Conservation (phyloP, 2,888 invertebrate species). For the Hipparchia sbordonii region DNA sequence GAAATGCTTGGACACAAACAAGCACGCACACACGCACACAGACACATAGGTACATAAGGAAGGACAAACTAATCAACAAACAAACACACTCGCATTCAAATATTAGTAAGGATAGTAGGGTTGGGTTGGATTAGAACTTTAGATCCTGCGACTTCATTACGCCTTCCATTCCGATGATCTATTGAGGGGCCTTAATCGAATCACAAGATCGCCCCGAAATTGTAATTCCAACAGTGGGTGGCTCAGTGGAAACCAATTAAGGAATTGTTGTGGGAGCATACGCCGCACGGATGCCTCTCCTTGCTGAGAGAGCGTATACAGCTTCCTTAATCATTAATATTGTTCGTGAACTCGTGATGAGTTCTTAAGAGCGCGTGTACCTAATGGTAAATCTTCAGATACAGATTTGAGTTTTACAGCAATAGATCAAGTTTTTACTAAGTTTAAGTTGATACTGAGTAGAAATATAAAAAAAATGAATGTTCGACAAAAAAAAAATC, state of each 20-base stretch:
- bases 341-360: conserved; percentile 25
- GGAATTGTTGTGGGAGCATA: neutral
- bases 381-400: too few species aligned
- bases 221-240: conserved; percentile 7
- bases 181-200: neutral
- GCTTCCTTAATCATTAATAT: conserved; percentile 12
- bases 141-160: neutral
- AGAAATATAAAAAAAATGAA: too few species aligned
- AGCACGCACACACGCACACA: too few species aligned
- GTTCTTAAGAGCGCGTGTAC: conserved; percentile 13
- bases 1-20: too few species aligned
- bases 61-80: too few species aligned
- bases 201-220: neutral
- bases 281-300: neutral
- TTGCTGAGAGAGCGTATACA: neutral
- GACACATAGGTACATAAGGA: too few species aligned
- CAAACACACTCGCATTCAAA: too few species aligned
- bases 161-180: neutral
- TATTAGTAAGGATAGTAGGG: too few species aligned
- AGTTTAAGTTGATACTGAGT: too few species aligned
- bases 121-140: neutral
- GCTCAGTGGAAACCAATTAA: conserved; percentile 13
- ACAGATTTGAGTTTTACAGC: too few species aligned
- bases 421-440: too few species aligned
- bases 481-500: too few species aligned